Evolutionary conservation across 2,888 invertebrate species (phyloP), one percentile per base, ranked within the genome.

Genomic region (Microctonus brassicae): DNA sequence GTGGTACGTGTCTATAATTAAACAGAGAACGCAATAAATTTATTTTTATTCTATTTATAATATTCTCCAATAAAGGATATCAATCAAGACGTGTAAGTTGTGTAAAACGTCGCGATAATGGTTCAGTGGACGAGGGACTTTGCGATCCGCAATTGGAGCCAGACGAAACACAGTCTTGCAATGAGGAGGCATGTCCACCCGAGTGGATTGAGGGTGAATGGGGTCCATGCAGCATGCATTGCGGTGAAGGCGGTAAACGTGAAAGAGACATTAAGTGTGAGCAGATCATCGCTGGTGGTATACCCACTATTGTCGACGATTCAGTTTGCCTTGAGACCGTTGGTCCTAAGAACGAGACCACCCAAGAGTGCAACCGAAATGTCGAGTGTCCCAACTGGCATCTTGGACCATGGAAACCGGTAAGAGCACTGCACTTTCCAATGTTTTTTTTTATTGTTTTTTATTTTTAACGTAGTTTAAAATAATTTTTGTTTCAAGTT

Each of bases 341-440:
- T 1, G 94, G 94, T 0, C 91, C 92, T 0, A 94, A 94, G 82
- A 96, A 95, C 0, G 89, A 90, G 5, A 89, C 91, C 11, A 90
- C 90, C 71, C 91, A 93, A 81, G 90, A 91, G 67, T 97, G 97
- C 87, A 95, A 95, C 86, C 90, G 91, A 67, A 93, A 93, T 72
- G 90, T 92, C 33, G 91, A 92, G 29, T 97, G 97, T 83, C 96
- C 98, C 0, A 90, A 91, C 64, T 98, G 97, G 94, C 94, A 95
- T 83, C 89, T 92, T 29, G 96, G 94, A 67, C 94, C 94, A 5
- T 99, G 98, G 98, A 94, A 93, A 84, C 94, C 96, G 78, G 96
- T 96, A 88, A 90, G 91, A 17, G 4, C n/a, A n/a, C n/a, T n/a
- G n/a, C n/a, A n/a, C n/a, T n/a, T n/a, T n/a, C n/a, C n/a, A 63